These are phyloP conservation scores for Orientallactaga sibirica DNA, from an alignment of 2,797 vertebrate species.

Conservation along the genomic window DNA sequence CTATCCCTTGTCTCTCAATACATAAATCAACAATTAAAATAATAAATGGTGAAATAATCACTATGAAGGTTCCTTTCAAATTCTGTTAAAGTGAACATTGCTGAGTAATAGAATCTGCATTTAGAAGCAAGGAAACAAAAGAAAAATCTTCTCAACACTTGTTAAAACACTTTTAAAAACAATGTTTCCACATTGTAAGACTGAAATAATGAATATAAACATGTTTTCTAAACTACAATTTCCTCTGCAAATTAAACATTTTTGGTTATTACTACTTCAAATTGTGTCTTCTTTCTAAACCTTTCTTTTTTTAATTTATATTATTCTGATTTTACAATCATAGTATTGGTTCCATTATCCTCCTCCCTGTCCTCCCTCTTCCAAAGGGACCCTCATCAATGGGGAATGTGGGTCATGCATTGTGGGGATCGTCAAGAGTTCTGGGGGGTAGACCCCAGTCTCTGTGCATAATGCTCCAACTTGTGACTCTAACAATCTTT, in stretches of 20 bases:
- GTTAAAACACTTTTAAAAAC: conserved; percentile 34
- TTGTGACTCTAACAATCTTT: no score
- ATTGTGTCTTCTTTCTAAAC: neutral
- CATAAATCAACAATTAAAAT: no score
- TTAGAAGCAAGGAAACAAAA: conserved; percentile 17
- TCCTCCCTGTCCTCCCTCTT: no score
- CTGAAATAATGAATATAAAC: neutral
- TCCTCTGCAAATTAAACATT: neutral
- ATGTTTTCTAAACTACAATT: neutral
- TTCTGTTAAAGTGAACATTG: neutral
- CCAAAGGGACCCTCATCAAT: no score
- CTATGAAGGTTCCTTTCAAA: neutral
- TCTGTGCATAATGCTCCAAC: no score
- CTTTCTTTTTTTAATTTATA: neutral
- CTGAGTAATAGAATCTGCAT: neutral
- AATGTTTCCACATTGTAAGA: neutral
- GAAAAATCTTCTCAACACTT: neutral
- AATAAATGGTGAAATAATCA: neutral
- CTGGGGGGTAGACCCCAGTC: no score
- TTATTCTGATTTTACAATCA: no score
- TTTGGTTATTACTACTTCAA: neutral
- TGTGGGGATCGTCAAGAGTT: no score
- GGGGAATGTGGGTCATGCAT: no score
- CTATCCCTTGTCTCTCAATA: no score
- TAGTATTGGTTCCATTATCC: no score